A percentile compares a stretch with the other conserved stretches of the same genome.
Evolutionary conservation across 1,140 invertebrate genomes (phyloP).

Genomic region (Camponotus floridanus): DNA sequence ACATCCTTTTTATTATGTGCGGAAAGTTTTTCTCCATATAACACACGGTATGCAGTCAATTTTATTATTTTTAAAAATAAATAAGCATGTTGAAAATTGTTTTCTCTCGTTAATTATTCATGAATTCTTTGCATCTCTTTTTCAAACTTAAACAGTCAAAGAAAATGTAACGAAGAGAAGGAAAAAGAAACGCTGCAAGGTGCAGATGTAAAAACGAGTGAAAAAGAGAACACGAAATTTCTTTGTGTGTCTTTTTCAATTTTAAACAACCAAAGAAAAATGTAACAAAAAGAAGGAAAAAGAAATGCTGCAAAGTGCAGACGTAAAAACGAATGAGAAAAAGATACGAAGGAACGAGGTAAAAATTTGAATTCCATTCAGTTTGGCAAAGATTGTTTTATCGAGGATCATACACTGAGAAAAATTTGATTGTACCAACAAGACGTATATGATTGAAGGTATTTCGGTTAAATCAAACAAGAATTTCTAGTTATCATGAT

Average conservation of each 20-base stretch:
- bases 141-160: background rate
- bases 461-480: too few species aligned
- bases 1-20: conserved; percentile 29
- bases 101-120: background rate
- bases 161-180: background rate
- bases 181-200: background rate
- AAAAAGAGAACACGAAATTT: too few species aligned
- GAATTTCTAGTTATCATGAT: too few species aligned
- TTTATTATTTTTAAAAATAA: conserved; percentile 5
- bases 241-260: too few species aligned
- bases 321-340: too few species aligned
- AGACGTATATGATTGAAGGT: too few species aligned
- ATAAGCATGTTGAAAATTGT: background rate
- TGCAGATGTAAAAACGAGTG: background rate
- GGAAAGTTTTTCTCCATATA: conserved; percentile 8
- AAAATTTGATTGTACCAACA: too few species aligned
- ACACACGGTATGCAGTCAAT: background rate
- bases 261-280: too few species aligned
- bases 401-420: background rate
- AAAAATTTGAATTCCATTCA: background rate
- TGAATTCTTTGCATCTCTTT: background rate
- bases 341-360: too few species aligned
- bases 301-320: background rate
- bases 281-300: background rate
- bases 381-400: background rate